A percentile compares a stretch with the other conserved stretches of the same genome.
Conservation (phyloP, 2,113 vertebrate genomes). For the Pholis gunnellus region DNA sequence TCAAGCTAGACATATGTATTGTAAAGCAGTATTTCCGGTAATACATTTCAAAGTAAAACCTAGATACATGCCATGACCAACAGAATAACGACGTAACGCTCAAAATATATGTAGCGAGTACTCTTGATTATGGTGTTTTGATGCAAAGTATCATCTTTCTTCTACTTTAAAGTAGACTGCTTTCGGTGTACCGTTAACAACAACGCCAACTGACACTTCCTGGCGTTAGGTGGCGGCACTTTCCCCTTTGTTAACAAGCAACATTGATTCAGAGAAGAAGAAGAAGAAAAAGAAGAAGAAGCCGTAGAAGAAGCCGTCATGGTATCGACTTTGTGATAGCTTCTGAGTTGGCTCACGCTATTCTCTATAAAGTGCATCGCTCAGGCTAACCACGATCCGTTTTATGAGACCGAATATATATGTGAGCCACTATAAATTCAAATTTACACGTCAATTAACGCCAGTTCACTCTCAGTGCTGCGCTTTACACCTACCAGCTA, state of each 20-base stretch:
- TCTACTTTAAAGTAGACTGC: too few species aligned
- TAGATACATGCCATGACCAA: not conserved
- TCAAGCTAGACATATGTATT: not conserved
- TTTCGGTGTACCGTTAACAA: not conserved
- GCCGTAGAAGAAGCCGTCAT: slow-evolving; percentile 29
- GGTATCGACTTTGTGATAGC: not conserved
- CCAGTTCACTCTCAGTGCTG: not conserved
- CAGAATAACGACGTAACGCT: not conserved
- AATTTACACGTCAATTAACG: too few species aligned
- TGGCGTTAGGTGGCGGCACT: slow-evolving; percentile 29
- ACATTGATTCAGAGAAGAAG: not conserved
- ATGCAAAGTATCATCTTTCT: too few species aligned
- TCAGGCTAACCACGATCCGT: not conserved
- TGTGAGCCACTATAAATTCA: not conserved
- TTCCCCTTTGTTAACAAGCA: not conserved
- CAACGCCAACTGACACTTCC: too few species aligned
- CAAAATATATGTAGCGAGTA: not conserved
- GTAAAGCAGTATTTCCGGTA: not conserved
- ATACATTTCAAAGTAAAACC: not conserved
- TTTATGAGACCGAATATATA: not conserved
- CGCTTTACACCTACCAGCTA: not conserved
- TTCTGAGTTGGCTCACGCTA: not conserved
- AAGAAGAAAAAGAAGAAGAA: slow-evolving; percentile 50
- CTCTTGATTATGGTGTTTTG: not conserved
- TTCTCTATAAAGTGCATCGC: not conserved